These are phyloP conservation scores for Nomada goodeniana DNA, from an alignment of 2,888 invertebrate species.

Conservation along the genomic window DNA sequence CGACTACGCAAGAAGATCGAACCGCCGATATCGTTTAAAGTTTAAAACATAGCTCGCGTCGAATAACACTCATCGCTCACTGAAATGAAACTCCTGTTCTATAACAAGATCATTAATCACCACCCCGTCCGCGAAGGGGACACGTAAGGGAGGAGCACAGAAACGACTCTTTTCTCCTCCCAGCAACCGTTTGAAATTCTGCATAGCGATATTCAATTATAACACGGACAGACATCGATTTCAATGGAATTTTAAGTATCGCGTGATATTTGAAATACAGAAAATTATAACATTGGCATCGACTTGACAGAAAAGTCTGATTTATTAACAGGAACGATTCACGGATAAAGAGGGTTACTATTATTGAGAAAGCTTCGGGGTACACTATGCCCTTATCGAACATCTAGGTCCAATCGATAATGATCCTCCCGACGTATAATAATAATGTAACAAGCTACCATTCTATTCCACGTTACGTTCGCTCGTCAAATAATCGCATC, in stretches of 20 bases:
- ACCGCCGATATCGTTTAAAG: constrained; percentile 27
- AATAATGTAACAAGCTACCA: too few relatives aligned
- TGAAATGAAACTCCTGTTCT: constrained; percentile 38
- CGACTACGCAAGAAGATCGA: background rate
- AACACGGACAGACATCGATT: too few relatives aligned
- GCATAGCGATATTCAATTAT: background rate
- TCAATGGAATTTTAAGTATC: background rate
- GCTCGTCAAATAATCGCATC: too few relatives aligned
- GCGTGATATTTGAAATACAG: background rate
- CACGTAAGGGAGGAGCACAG: background rate
- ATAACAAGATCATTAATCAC: constrained; percentile 42
- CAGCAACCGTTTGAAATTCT: background rate
- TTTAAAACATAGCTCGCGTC: constrained; percentile 21
- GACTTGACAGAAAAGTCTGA: too few relatives aligned
- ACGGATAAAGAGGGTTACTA: too few relatives aligned
- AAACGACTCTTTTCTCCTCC: background rate
- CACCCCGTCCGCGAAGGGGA: constrained; percentile 15
- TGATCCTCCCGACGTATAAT: too few relatives aligned
- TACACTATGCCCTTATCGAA: too few relatives aligned
- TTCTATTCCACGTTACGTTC: too few relatives aligned
- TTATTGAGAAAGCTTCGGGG: too few relatives aligned
- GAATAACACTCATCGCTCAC: constrained; percentile 33
- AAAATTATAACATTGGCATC: too few relatives aligned
- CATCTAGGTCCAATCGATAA: too few relatives aligned
- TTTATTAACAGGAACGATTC: too few relatives aligned